Base-by-base conservation (phyloP, 2,888 invertebrate species). In the Torymus tubicola region DNA sequence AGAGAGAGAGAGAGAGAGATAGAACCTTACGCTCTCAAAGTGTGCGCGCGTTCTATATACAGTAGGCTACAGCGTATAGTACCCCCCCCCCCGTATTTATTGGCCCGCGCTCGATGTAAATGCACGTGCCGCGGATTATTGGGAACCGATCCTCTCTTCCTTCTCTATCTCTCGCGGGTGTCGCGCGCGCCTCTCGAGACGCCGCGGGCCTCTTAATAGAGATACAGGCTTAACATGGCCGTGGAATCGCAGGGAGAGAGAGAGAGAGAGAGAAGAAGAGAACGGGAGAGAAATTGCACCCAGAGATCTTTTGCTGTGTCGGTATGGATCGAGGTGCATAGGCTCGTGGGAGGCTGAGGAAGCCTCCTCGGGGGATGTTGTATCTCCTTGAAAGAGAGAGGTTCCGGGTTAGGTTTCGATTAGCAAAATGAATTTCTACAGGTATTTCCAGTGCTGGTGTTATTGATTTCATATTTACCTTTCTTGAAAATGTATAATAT, bases 71-170 rank as follows among this genome's bases (percentile, higher is more conserved):
- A 8, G 0, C 8, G 31, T 8, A 8, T 8, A 31, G 31, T 12
- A 10, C 5, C n/a, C 14, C 50, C 0, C 21, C 14, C 13, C 14
- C 12, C 8, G 53, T 80, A 87, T 88, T 88, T 88, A 88, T 88
- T 87, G 85, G 85, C 83, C 85, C 85, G 85, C 86, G 85, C 82
- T 82, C 85, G 84, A 87, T 88, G 87, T 87, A 87, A 87, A 88
- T 87, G 86, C 87, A 84, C 86, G 85, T 87, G 85, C 85, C 85
- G 83, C 75, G 87, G 87, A 87, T 87, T 88, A 87, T 87, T 87
- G 86, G 83, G 85, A 85, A 86, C 84, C 84, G 86, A 87, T 87
- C 87, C 86, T 85, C 86, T 85, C 85, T 16, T 73, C 85, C 68
- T 1, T 13, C 55, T 14, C 69, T 52, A 16, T 3, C 55, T 21